Evolutionary conservation across 2,797 vertebrate genomes (phyloP).

Genomic region (Pelodytes ibericus): DNA sequence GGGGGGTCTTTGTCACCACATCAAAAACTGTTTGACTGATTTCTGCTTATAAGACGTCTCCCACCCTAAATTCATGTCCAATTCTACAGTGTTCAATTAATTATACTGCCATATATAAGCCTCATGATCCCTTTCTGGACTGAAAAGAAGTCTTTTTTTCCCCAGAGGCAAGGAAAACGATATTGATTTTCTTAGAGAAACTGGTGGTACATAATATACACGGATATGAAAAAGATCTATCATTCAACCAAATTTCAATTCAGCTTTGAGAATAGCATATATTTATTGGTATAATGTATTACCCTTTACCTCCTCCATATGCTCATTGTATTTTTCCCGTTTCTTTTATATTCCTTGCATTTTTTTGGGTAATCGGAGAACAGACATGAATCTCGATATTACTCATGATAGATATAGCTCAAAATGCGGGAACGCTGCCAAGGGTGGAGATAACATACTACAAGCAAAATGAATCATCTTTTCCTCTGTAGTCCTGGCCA

Average conservation of each 20-base stretch:
- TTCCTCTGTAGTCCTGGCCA: conserved; percentile 39
- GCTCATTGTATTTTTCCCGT: background rate
- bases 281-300: background rate
- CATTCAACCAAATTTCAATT: background rate
- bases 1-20: no score
- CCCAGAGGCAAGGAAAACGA: background rate
- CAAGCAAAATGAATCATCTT: conserved; percentile 44
- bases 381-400: conserved; percentile 25
- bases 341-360: conserved; percentile 2
- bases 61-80: no score
- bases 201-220: background rate
- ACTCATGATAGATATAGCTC: conserved; percentile 24
- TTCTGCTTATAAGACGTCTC: no score
- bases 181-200: background rate
- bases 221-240: background rate
- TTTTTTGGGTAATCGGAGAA: conserved; percentile 8
- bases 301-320: background rate
- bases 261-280: conserved; percentile 2
- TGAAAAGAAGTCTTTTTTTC: background rate
- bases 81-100: background rate
- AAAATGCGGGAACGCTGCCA: conserved; percentile 39
- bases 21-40: no score
- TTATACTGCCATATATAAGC: background rate
- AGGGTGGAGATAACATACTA: conserved; percentile 51
- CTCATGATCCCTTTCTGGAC: background rate